Percentiles rank a stretch among this genome's conserved stretches.
phyloP scores from a whole-genome alignment of 2,113 vertebrate genomes.

The Gracilinanus agilis region DNA sequence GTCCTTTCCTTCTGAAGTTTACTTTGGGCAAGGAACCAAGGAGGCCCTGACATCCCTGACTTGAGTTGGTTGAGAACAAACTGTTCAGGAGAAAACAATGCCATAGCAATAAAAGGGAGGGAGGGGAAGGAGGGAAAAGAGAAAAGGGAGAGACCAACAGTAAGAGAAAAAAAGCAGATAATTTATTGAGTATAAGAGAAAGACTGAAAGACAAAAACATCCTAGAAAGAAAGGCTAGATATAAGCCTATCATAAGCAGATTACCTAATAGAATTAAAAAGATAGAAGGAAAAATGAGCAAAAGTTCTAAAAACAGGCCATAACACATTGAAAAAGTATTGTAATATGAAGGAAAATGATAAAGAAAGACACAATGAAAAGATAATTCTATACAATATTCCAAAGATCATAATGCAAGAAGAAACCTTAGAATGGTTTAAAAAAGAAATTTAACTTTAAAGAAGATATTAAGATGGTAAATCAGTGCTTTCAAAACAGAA shows the following conservation, averaged over 20 bases:
- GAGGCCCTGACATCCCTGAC: not conserved
- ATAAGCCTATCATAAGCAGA: not conserved
- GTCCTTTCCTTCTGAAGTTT: not conserved
- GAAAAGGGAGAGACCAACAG: not conserved
- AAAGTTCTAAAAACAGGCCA: not conserved
- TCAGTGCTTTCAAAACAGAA: not conserved
- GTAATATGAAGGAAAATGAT: not conserved
- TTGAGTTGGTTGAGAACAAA: not conserved
- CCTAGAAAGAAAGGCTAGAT: not conserved
- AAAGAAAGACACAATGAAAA: not conserved
- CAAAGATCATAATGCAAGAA: not conserved
- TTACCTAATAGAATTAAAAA: not conserved
- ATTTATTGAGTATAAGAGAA: not conserved
- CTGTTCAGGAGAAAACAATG: not conserved
- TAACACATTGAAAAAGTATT: not conserved
- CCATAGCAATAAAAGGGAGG: not conserved
- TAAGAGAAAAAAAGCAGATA: not conserved
- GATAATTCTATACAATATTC: not conserved
- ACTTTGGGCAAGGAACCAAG: not conserved
- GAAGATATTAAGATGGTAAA: not conserved
- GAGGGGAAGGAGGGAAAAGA: not conserved
- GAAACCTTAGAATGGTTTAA: not conserved
- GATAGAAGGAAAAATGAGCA: not conserved
- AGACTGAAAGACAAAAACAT: not conserved
- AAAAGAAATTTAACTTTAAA: not conserved